Conservation (phyloP, 2,113 vertebrate species). For the human region DNA sequence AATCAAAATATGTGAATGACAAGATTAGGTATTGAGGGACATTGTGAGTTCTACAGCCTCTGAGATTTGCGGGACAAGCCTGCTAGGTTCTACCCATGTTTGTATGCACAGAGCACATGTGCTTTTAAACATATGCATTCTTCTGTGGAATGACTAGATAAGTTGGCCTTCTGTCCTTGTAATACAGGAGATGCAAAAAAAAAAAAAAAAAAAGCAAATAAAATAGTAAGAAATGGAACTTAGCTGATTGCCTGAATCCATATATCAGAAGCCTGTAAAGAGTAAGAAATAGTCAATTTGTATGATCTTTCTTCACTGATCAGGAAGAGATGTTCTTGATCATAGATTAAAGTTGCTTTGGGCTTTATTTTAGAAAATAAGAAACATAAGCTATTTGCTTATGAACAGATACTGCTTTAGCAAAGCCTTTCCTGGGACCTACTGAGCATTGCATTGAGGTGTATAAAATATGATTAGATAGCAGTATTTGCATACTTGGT, state of each 20-base stretch:
- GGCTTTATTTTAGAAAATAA: conserved; percentile 13
- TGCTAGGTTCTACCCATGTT: not conserved
- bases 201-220: not conserved
- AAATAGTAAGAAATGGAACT: not conserved
- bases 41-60: not conserved
- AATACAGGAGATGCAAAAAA: not conserved
- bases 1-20: not conserved
- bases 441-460: not conserved
- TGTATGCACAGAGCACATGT: not conserved
- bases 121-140: not conserved
- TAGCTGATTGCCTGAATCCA: conserved; percentile 7
- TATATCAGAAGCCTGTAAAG: conserved; percentile 1
- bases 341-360: conserved; percentile 16
- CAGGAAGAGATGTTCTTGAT: not conserved
- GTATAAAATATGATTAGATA: not conserved
- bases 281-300: not conserved
- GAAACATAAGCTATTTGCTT: conserved; percentile 9
- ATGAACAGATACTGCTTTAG: not conserved
- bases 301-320: not conserved
- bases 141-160: not conserved
- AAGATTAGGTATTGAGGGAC: not conserved
- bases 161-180: not conserved
- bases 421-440: not conserved
- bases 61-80: not conserved
- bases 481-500: not conserved